A percentile compares a stretch with the other conserved stretches of the same genome.
These are phyloP conservation scores for Anguilla pacifica DNA, from an alignment of 2,797 vertebrate species.

Conservation along the genomic window DNA sequence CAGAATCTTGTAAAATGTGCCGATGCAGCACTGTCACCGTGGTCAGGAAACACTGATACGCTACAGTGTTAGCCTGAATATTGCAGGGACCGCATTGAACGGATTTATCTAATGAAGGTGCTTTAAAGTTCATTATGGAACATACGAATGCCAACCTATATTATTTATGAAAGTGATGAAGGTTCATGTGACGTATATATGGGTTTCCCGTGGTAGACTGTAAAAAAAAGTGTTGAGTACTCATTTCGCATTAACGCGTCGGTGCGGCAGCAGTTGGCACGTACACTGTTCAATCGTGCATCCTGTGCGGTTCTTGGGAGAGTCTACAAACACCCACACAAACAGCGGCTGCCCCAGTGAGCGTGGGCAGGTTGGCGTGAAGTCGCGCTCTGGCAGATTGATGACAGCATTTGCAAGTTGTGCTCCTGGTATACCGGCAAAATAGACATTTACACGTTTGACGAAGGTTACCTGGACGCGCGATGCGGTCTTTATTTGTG, in stretches of 20 bases:
- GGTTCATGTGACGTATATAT: neutral
- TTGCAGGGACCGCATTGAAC: neutral
- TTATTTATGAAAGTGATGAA: neutral
- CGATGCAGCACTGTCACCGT: neutral
- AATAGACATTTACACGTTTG: neutral
- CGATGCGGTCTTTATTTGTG: neutral
- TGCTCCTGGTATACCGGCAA: neutral
- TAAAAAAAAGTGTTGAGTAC: neutral
- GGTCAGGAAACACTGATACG: neutral
- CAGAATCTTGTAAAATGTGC: neutral
- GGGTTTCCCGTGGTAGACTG: neutral
- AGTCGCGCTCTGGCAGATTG: neutral
- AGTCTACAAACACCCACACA: neutral
- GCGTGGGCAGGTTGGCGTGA: neutral
- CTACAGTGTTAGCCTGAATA: neutral
- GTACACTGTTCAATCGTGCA: neutral
- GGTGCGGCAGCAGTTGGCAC: constrained; percentile 2
- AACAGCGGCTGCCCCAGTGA: neutral
- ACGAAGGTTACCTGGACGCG: neutral
- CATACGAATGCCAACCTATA: neutral
- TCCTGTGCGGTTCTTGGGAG: neutral
- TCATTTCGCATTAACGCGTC: constrained; percentile 8
- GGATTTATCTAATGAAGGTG: neutral
- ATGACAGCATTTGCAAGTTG: neutral
- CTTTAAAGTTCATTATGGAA: neutral